Evolutionary conservation across 1,140 invertebrate species (phyloP).

Genomic region (Babylonia areolata): DNA sequence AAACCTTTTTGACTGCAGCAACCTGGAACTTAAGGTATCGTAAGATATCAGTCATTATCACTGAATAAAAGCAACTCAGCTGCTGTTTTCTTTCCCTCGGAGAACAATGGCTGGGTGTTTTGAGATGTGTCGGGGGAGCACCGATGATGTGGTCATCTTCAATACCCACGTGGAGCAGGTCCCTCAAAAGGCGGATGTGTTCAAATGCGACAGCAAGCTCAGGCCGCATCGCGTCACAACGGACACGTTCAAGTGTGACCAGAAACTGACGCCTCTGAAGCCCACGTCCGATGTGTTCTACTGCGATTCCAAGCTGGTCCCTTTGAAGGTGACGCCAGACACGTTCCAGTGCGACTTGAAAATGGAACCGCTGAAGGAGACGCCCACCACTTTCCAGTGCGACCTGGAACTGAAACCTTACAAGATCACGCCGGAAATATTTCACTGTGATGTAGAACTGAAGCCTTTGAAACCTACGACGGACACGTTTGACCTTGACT

Average conservation of each 20-base stretch:
- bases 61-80: no score
- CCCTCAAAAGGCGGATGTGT: neutral
- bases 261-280: neutral
- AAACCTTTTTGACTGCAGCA: no score
- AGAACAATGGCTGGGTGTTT: neutral
- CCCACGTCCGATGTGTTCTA: neutral
- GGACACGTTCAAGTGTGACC: neutral
- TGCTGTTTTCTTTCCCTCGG: no score
- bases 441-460: neutral
- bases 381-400: no score
- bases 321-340: neutral
- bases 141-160: neutral
- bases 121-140: neutral
- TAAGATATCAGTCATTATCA: no score
- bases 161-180: neutral
- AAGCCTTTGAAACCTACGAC: neutral
- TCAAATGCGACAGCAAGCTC: neutral
- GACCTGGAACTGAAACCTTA: no score
- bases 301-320: neutral
- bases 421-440: no score
- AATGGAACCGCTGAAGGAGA: no score
- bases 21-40: no score
- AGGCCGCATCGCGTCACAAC: neutral
- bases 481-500: neutral
- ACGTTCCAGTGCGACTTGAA: neutral